Evolutionary conservation across 2,888 invertebrate genomes (phyloP), one percentile per base, ranked within the genome.

Genomic region (Epirrita christyi): DNA sequence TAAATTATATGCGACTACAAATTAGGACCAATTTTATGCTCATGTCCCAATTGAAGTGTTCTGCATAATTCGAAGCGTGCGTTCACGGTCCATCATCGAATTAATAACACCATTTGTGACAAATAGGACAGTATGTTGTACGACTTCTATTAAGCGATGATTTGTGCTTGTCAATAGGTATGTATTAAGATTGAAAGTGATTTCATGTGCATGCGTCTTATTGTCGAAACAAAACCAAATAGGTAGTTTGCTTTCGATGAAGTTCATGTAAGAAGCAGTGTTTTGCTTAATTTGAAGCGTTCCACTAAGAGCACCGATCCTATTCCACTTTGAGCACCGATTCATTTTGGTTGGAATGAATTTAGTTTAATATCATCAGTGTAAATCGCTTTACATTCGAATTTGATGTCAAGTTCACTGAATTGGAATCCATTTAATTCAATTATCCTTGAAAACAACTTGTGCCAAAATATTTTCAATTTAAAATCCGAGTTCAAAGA

Each of bases 31-130:
- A 5, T 9, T 14, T 8, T 14, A 8, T n/a, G 14, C 7, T 7
- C 38, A 8, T 13, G 41, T 46, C 13, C 41, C 47, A 60, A 52
- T 63, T 50, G 14, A 7, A 36, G 27, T 43, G 55, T 62, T 50
- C 44, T 38, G 45, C 55, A 32, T 45, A 44, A 9, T 42, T 38
- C 15, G 38, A 47, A 32, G 41, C 38, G 51, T 56, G 32, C 37
- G 43, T 37, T 32, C 54, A 50, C 13, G 47, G 32, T 29, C 40
- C 34, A 48, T 55, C 56, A 56, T 59, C 51, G 41, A 61, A 64
- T 63, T 63, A 66, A 59, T 59, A 59, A 59, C 53, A 63, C 59
- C 53, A 60, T 54, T 60, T 57, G 53, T 54, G 45, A 59, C 61
- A 63, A 64, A 63, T 61, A 55, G 59, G 47, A n/a, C 54, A 47